phyloP scores from a whole-genome alignment of 2,888 invertebrate genomes.

The Mamestra brassicae region DNA sequence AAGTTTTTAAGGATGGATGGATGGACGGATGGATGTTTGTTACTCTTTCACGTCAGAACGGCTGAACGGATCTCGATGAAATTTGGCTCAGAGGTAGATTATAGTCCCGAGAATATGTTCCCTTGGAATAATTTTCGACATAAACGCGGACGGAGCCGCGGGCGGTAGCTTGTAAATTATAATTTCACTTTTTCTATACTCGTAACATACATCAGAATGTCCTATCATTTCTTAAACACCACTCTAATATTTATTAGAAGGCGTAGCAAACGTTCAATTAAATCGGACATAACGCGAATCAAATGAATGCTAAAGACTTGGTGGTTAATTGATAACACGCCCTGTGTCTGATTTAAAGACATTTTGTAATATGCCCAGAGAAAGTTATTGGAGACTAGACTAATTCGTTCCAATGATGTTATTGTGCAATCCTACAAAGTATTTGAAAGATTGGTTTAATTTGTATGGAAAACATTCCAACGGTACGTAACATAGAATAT shows the following conservation, averaged over 20 bases:
- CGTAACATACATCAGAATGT: slow-evolving; percentile 30
- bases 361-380: slow-evolving; percentile 68
- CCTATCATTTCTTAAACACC: slow-evolving; percentile 44
- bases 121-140: too few relatives aligned
- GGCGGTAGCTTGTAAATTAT: background rate
- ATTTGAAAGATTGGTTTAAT: slow-evolving; percentile 29
- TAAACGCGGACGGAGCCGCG: too few relatives aligned
- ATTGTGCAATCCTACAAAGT: slow-evolving; percentile 33
- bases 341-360: slow-evolving; percentile 71
- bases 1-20: too few relatives aligned
- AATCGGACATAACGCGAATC: slow-evolving; percentile 72
- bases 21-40: too few relatives aligned
- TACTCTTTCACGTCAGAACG: too few relatives aligned
- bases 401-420: slow-evolving; percentile 52
- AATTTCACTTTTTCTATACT: slow-evolving; percentile 30
- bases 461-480: slow-evolving; percentile 5
- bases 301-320: slow-evolving; percentile 75
- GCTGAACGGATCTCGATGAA: too few relatives aligned
- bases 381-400: slow-evolving; percentile 55
- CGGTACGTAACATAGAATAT: background rate
- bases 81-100: too few relatives aligned
- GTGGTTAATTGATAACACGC: slow-evolving; percentile 78
- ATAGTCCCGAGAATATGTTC: too few relatives aligned
- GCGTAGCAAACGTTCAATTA: slow-evolving; percentile 71
- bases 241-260: slow-evolving; percentile 59